A percentile compares a stretch with the other conserved stretches of the same genome.
Evolutionary conservation across 2,113 vertebrate genomes (phyloP).

Genomic region (Limnothrissa miodon): DNA sequence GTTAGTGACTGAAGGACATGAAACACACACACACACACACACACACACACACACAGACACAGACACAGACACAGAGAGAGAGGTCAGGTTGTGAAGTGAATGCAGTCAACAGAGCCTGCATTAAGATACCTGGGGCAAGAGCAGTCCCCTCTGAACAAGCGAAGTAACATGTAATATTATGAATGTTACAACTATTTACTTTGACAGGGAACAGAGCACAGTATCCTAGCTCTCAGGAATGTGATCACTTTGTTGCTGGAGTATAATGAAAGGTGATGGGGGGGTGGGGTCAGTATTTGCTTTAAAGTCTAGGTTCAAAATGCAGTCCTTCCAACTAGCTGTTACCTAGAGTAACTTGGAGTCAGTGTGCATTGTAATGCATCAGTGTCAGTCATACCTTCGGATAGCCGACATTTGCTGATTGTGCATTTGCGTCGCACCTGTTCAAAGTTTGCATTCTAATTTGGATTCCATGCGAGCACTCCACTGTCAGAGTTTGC

Average conservation of each 20-base stretch:
- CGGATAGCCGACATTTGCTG: too few species aligned
- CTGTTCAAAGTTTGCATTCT: neutral
- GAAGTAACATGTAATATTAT: conserved; percentile 58
- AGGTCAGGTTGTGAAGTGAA: conserved; percentile 56
- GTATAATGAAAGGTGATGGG: conserved; percentile 21
- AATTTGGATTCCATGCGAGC: too few species aligned
- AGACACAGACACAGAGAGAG: neutral
- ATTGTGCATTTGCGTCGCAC: neutral
- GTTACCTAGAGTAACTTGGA: too few species aligned
- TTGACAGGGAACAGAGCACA: conserved; percentile 65
- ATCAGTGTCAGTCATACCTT: too few species aligned
- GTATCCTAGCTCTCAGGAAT: conserved; percentile 52
- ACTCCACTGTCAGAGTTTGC: too few species aligned
- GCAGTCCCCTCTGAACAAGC: conserved; percentile 55
- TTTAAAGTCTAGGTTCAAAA: too few species aligned
- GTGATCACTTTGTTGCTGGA: conserved; percentile 57
- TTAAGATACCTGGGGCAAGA: conserved; percentile 62
- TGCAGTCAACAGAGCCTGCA: conserved; percentile 50
- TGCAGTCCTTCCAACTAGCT: neutral
- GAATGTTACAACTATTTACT: conserved; percentile 68
- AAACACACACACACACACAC: neutral
- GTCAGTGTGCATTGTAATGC: neutral
- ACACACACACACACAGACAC: neutral
- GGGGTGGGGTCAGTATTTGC: too few species aligned
- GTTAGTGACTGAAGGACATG: conserved; percentile 66